Base-by-base conservation (phyloP, 2,797 vertebrate genomes). In the Coregonus suidteri region DNA sequence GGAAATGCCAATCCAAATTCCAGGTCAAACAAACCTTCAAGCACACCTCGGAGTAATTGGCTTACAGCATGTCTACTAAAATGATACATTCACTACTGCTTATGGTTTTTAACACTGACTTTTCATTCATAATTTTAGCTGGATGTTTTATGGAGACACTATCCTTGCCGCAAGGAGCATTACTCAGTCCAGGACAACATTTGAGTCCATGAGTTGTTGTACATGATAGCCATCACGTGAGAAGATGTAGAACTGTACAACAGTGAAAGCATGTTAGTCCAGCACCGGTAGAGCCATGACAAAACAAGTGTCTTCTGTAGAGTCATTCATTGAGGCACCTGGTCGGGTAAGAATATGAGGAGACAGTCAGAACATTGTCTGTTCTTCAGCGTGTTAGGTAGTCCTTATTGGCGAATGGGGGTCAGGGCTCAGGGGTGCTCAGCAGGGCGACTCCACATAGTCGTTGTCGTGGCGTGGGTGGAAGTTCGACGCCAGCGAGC, bases 401-500 rank as follows among this genome's bases (percentile, higher is more conserved):
- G 41, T 47, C 41, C 41, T 47, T 47, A 47, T 47, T 47, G 41
- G 9, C 41, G 9, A 47, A 47, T 47, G 41, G 41, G 9, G n/a
- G 34, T 25, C 64, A 35, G 16, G 18, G 1, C 7, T 11, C 41
- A 71, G 6, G 9, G 41, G 4, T 62, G 74, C 79, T 98, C 95
- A 99, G 88, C 98, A 99, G 0, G 98, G 98, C 0, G 98, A 99
- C 89, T 99, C 98, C 62, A 98, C 98, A 0, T 99, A 99, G 90
- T 99, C 97, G 0, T 99, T 99, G 74, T 99, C 96, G 25, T 96
- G 86, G 13, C 96, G 95, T 0, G 95, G 95, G 77, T 96, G 95
- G 74, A 98, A 95, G 75, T 95, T 93, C 0, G 96, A 94, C 0
- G 93, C 92, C 75, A 99, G 92, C 4, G 97, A 95, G 25, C 95